phyloP scores from a whole-genome alignment of 2,797 vertebrate genomes.

The Emys orbicularis region DNA sequence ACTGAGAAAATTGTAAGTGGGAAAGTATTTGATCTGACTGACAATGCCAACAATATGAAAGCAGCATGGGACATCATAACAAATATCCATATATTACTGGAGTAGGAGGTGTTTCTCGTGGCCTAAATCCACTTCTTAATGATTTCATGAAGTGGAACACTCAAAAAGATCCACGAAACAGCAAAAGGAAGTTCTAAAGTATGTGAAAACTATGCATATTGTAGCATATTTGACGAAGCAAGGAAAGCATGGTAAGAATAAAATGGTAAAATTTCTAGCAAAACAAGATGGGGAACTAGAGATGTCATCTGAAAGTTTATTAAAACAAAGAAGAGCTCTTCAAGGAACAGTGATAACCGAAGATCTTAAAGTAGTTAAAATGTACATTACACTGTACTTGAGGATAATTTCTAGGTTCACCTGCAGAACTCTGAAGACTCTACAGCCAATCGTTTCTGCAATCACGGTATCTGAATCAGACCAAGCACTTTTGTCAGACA shows the following conservation, averaged over 20 bases:
- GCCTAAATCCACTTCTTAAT: neutral
- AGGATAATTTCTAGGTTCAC: constrained; percentile 60
- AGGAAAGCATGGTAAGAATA: constrained; percentile 13
- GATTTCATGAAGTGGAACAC: neutral
- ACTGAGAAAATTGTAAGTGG: too few species aligned
- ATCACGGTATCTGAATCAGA: constrained; percentile 29
- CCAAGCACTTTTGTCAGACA: neutral
- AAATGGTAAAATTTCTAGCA: constrained; percentile 30
- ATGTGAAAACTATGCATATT: neutral
- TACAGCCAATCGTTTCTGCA: neutral
- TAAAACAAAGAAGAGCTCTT: constrained; percentile 59
- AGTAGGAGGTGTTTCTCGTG: neutral
- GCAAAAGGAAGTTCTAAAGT: neutral
- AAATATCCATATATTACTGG: too few species aligned
- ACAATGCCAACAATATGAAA: too few species aligned
- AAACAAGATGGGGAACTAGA: constrained; percentile 43
- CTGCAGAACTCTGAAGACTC: constrained; percentile 63
- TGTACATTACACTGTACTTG: constrained; percentile 54
- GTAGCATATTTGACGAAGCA: neutral
- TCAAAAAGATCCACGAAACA: neutral
- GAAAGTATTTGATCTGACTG: too few species aligned
- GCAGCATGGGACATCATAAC: too few species aligned
- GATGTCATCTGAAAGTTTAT: constrained; percentile 53
- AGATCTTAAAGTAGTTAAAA: constrained; percentile 59
- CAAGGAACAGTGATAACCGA: constrained; percentile 46